A percentile compares a stretch with the other conserved stretches of the same genome.
Evolutionary conservation across 2,797 vertebrate species (phyloP).

Genomic region (Falco biarmicus): DNA sequence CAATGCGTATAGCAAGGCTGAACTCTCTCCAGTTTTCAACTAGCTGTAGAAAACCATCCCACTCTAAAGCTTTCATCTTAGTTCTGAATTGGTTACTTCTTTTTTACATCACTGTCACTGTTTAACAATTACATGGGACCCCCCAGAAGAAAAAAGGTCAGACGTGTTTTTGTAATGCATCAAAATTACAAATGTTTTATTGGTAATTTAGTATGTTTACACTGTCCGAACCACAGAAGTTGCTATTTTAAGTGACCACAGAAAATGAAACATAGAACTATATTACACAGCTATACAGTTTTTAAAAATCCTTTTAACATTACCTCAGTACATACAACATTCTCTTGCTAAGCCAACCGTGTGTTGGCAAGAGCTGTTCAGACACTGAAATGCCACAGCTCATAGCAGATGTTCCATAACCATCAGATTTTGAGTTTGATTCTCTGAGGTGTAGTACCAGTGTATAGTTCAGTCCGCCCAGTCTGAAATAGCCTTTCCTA

Average conservation of each 20-base stretch:
- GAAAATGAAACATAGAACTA: slow-evolving; percentile 61
- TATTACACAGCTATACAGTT: slow-evolving; percentile 62
- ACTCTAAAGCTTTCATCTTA: background rate
- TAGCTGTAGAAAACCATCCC: background rate
- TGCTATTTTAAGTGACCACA: slow-evolving; percentile 54
- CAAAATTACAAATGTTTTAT: slow-evolving; percentile 69
- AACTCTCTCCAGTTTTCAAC: slow-evolving; percentile 6
- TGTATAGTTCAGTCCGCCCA: background rate
- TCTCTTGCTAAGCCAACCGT: slow-evolving; percentile 25
- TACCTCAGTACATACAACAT: slow-evolving; percentile 13
- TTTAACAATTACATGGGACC: background rate
- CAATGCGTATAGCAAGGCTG: background rate
- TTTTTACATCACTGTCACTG: background rate
- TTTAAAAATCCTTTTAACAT: background rate
- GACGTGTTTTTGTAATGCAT: background rate
- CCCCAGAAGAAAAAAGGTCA: slow-evolving; percentile 4
- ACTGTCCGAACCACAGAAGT: slow-evolving; percentile 24
- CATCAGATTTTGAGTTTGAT: background rate
- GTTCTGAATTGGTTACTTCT: background rate
- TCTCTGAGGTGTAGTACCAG: background rate
- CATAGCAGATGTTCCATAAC: background rate
- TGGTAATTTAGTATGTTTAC: slow-evolving; percentile 63
- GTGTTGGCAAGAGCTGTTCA: background rate
- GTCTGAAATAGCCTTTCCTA: background rate
- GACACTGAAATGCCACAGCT: background rate